phyloP scores from a whole-genome alignment of 2,797 vertebrate genomes.

The Xyrichtys novacula region DNA sequence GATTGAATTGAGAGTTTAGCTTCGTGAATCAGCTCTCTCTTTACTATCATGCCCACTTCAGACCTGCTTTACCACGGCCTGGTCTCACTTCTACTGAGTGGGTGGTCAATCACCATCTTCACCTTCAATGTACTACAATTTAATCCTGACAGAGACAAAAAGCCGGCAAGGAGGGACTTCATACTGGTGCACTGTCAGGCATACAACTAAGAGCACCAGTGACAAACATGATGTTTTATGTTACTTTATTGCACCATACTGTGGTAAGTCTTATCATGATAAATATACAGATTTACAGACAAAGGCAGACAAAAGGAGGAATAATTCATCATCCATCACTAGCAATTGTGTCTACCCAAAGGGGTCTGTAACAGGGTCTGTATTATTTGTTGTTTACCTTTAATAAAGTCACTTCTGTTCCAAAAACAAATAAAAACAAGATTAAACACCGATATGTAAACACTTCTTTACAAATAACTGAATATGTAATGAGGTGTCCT shows the following conservation, averaged over 20 bases:
- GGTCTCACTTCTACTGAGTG: constrained; percentile 2
- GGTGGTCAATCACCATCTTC: constrained; percentile 1
- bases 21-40: constrained; percentile 38
- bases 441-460: no score
- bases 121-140: not conserved
- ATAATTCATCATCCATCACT: no score
- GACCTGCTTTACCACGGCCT: constrained; percentile 7
- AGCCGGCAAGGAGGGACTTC: not conserved
- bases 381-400: no score
- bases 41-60: not conserved
- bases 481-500: no score
- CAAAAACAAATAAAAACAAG: no score
- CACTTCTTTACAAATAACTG: no score
- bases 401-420: no score
- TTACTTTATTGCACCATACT: not conserved
- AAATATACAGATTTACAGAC: no score
- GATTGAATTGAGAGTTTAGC: constrained; percentile 24
- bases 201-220: not conserved
- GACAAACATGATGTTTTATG: not conserved
- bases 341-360: no score
- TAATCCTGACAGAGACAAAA: not conserved
- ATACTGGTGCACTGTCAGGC: not conserved
- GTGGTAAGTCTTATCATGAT: not conserved
- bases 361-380: no score
- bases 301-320: no score